Base-by-base conservation (phyloP, 2,113 vertebrate species). In the Oreochromis spilurus region DNA sequence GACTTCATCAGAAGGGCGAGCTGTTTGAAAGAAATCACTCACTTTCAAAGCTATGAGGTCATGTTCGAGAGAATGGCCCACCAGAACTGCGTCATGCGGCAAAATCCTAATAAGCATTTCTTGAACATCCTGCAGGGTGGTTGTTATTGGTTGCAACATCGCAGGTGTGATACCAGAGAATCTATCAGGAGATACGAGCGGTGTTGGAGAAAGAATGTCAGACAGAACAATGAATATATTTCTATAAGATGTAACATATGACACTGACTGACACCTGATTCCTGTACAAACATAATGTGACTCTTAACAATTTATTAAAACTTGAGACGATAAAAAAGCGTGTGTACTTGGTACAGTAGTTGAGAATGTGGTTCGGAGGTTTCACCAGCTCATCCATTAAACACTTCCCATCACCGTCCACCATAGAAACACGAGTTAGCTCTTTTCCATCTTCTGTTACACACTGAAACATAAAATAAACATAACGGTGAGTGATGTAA, bases 11-110 rank as follows among this genome's bases (percentile, higher is more conserved):
- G 26, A 62, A 26, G 57, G 26, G 21, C 16, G 5, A n/a, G 8
- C 21, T 31, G 19, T 38, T 24, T 72, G 12, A n/a, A 10, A 4
- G 34, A 75, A 75, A 50, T 24, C 70, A 95, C 97, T 93, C 86
- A 99, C 98, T 89, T 97, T 95, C 77, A 99, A 90, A 81, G 97
- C 97, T 12, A 53, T 84, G 17, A 99, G 97, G 92, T 99, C 97
- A 11, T 91, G 84, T 48, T 98, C 94, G 11, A 99, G 89, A 1
- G 97, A 98, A 87, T 99, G 98, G 9, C 98, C 98, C 45, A 99
- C 98, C 90, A 99, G 94, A 6, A 99, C 96, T 1, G 97, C 98
- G n/a, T 98, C 95, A 1, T 10, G 75, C 2, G 97, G 97, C 88
- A 99, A 95, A 85, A 98, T 79, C 16, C 89, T 57, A 93, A 90